Evolutionary conservation across 2,113 vertebrate species (phyloP), one percentile per base, ranked within the genome.

Genomic region (Dipodomys spectabilis): DNA sequence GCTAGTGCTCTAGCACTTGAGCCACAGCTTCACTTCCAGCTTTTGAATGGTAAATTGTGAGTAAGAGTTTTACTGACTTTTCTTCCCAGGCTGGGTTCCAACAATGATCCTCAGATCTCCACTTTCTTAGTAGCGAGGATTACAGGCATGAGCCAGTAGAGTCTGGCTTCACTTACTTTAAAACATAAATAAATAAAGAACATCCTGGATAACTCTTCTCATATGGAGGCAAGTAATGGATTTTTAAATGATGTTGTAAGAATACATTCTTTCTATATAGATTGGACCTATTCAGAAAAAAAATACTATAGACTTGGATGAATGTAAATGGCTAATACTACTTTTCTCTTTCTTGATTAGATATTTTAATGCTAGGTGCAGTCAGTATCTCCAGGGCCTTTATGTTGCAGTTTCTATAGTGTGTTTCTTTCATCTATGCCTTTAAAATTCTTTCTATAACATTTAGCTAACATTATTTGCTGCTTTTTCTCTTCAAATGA

Each of bases 381-480:
- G 81, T 35, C 73, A 32, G 81, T 95, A 90, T 0, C 1, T 6
- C 5, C 39, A 1, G 0, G 13, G 1, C 1, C 1, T 49, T 49
- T 49, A 49, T 35, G 62, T 69, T 4, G 16, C 18, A 81, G 11
- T 68, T 18, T 2, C 75, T 64, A 65, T 6, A 75, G n/a, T 82
- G 7, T 4, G 19, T 86, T 69, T 89, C 7, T 39, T 80, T 32
- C 67, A 81, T 12, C 11, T 6, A 3, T 87, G 4, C 13, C 28
- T 82, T 91, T 49, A 72, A 64, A 1, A 0, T 74, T 28, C 3
- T 93, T 86, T 92, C 25, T 90, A 57, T 60, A 93, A 65, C 6
- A 88, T 74, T 89, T 82, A 72, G 16, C 92, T 92, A 93, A 68
- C 7, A 90, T 95, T 88, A 85, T 72, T 87, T 67, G 57, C 23